phyloP scores from a whole-genome alignment of 2,888 invertebrate species.

The Timema podura region DNA sequence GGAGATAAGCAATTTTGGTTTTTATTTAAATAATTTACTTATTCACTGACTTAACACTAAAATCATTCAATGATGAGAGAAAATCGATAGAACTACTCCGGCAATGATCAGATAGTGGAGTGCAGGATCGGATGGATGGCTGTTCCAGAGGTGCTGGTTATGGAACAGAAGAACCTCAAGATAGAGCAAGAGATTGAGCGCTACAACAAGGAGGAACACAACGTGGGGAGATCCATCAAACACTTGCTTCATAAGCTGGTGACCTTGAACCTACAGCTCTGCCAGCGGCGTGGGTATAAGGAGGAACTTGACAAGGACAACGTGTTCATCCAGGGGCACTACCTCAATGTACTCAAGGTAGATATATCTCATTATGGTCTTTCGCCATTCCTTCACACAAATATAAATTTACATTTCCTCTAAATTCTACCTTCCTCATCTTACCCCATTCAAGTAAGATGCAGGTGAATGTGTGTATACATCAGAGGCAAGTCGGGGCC shows the following conservation, averaged over 20 bases:
- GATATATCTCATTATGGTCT: no score
- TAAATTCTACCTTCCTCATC: no score
- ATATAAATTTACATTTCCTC: no score
- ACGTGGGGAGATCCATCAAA: conserved; percentile 57
- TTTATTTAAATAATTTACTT: background rate
- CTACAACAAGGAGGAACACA: conserved; percentile 52
- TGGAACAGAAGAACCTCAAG: conserved; percentile 71
- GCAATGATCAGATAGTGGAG: no score
- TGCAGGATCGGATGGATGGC: background rate
- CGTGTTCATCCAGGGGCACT: conserved; percentile 50
- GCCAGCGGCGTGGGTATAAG: conserved; percentile 52
- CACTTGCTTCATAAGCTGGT: conserved; percentile 58
- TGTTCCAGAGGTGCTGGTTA: conserved; percentile 51
- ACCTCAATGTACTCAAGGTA: conserved; percentile 50
- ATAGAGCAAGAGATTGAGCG: conserved; percentile 61
- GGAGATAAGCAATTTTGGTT: no score
- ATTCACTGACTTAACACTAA: conserved; percentile 11
- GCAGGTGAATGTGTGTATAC: no score
- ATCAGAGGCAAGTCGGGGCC: no score
- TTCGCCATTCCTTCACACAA: no score
- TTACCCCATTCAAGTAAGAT: no score
- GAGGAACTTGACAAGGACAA: conserved; percentile 54
- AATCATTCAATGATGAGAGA: no score
- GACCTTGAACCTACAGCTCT: conserved; percentile 54
- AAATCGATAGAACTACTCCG: no score